A percentile compares a stretch with the other conserved stretches of the same genome.
These are phyloP conservation scores for Dynastes grantii DNA, from an alignment of 2,888 invertebrate genomes.

Conservation along the genomic window DNA sequence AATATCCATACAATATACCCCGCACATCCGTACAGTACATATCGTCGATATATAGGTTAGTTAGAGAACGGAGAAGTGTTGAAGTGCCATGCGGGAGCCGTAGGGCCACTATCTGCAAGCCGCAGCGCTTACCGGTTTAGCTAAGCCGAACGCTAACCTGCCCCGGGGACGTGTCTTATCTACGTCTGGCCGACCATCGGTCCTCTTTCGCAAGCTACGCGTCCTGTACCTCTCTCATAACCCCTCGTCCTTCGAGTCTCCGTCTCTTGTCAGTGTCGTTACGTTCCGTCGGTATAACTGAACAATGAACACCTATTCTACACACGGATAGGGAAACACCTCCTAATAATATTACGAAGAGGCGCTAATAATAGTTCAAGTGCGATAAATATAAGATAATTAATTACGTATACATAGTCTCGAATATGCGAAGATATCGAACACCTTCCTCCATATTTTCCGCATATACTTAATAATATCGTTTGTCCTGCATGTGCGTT, in stretches of 20 bases:
- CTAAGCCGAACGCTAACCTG: slow-evolving; percentile 60
- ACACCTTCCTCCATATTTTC: neutral
- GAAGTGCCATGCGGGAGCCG: slow-evolving; percentile 39
- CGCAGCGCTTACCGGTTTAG: slow-evolving; percentile 59
- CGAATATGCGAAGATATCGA: neutral
- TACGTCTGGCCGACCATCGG: slow-evolving; percentile 61
- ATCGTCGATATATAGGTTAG: slow-evolving; percentile 17
- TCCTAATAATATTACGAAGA: neutral
- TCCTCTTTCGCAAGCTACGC: slow-evolving; percentile 22
- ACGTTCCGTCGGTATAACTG: slow-evolving; percentile 7
- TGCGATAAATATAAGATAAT: too few relatives aligned
- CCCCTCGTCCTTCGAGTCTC: neutral
- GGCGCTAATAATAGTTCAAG: too few relatives aligned
- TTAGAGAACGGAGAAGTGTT: slow-evolving; percentile 1
- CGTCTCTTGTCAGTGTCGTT: slow-evolving; percentile 41
- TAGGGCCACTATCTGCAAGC: slow-evolving; percentile 57
- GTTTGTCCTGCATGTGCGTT: too few relatives aligned
- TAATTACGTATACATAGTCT: too few relatives aligned
- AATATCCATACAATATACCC: neutral
- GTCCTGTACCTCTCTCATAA: neutral
- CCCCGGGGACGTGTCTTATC: slow-evolving; percentile 63
- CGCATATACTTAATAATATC: neutral
- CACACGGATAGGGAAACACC: neutral
- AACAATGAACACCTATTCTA: too few relatives aligned
- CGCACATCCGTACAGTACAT: neutral